Evolutionary conservation across 2,113 vertebrate species (phyloP), one percentile per base, ranked within the genome.

Genomic region (Genyomyrus donnyi): DNA sequence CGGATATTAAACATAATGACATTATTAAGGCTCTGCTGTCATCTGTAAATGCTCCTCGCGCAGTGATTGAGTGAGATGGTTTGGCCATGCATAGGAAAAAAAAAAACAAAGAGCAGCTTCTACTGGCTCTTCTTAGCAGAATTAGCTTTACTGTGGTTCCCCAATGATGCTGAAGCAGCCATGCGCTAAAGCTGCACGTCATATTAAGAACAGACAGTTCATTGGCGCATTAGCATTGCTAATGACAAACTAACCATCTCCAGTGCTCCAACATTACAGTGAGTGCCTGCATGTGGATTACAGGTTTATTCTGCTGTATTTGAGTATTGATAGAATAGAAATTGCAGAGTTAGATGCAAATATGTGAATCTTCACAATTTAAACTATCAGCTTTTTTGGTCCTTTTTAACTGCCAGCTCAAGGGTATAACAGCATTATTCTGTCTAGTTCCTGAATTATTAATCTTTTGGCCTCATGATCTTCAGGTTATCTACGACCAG

Each of bases 1-100:
- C 31, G 52, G 74, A 89, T 83, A 52, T 85, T 85, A 89, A 84
- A 85, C 21, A 42, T 62, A 45, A 85, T 62, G 35, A 48, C 24
- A 31, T 53, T 39, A 85, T 85, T 89, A 89, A 49, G 46, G 70
- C 48, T n/a, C 5, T 24, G 8, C 9, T 83, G 88, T 56, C 50
- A 56, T 53, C 88, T 15, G n/a, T 83, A 84, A 84, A 84, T 83
- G 70, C 50, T 56, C 49, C 19, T 35, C 5, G 48, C 50, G 2
- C 7, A 2, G 31, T 39, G 77, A 83, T 83, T 89, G 80, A 53
- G 35, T 24, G 49, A 84, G 77, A 45, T 49, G 46, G 66, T 56
- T 83, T 21, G 19, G 50, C 74, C 49, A 74, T 84, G 27, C 39
- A 84, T 56, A 21, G 53, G 53, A 0, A 1, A 0, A 5, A 53